Evolutionary conservation across 53 echinoderm and acorn worm species (phyloP), one percentile per base, ranked within the genome.

Genomic region (Holothuria scabra): DNA sequence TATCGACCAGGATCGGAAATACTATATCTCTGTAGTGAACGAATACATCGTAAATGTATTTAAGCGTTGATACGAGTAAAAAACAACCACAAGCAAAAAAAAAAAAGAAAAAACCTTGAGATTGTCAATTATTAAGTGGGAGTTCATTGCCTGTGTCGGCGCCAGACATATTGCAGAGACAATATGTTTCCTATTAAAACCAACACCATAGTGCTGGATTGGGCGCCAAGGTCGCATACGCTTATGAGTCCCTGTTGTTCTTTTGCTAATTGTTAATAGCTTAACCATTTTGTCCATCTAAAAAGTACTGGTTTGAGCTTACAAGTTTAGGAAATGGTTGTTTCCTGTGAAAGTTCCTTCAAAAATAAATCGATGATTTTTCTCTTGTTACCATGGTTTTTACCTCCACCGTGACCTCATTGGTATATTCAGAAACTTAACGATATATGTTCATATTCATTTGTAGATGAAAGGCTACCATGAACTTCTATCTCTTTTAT

Each of bases 201-300:
- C 34, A 68, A 68, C 68, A 68, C 24, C 25, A 19, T 7, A n/a
- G 32, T 9, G 35, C 37, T 33, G 12, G 11, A 68, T 68, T 38
- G 33, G 68, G 68, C 68, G 68, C 68, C 68, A 68, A 68, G 33
- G 68, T n/a, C 68, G 32, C 30, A n/a, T 26, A 30, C 10, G 64
- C 30, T 28, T 64, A 33, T 33, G 34, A 16, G 33, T 4, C 31
- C 13, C 21, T 68, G 32, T n/a, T 33, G 33, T 33, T 68, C 37
- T 68, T 12, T n/a, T n/a, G 38, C 30, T 68, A 38, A 31, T 29
- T 68, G 12, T 18, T 68, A 20, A 68, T 68, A 19, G 68, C 22
- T 68, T 68, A 20, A 68, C 68, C 68, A 68, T 33, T 68, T 68
- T 68, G 12, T 38, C 68, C 29, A 4, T 29, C 37, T 10, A 34